Evolutionary conservation across 2,888 invertebrate species (phyloP).

Genomic region (Macrosoma leucophasiata): DNA sequence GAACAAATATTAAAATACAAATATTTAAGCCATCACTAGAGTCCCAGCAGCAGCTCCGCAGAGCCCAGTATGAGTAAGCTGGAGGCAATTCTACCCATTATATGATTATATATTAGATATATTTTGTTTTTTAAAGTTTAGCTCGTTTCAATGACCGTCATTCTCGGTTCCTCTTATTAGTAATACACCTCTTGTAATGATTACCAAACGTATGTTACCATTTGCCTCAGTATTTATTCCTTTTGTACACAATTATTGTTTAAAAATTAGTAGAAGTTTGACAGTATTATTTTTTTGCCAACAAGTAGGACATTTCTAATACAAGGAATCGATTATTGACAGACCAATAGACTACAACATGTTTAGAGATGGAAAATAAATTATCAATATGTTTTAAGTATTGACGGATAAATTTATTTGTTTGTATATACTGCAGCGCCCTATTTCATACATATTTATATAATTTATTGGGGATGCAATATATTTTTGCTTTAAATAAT

Average conservation of each 20-base stretch:
- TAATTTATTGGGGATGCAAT: no score
- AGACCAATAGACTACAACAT: not conserved
- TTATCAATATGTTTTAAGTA: no score
- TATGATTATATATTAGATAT: no score
- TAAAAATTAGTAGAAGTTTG: slow-evolving; percentile 33
- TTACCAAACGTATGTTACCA: slow-evolving; percentile 31
- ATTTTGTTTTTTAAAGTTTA: slow-evolving; percentile 25
- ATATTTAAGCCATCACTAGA: no score
- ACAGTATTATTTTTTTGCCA: slow-evolving; percentile 48
- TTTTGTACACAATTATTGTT: slow-evolving; percentile 20
- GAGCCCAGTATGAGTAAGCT: no score
- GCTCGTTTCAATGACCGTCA: slow-evolving; percentile 16
- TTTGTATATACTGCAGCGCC: no score
- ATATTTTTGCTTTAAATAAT: no score
- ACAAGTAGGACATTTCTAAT: slow-evolving; percentile 35
- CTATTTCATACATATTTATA: no score
- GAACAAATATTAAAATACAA: no score
- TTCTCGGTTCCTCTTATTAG: slow-evolving; percentile 40
- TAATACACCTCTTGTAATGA: slow-evolving; percentile 23
- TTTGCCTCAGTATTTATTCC: slow-evolving; percentile 32
- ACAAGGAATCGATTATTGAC: slow-evolving; percentile 26
- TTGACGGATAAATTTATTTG: no score
- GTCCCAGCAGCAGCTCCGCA: no score
- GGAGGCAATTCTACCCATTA: no score
- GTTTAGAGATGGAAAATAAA: not conserved